A percentile compares a stretch with the other conserved stretches of the same genome.
Conservation (phyloP, 2,113 vertebrate genomes). For the Australoheros scitulus region DNA sequence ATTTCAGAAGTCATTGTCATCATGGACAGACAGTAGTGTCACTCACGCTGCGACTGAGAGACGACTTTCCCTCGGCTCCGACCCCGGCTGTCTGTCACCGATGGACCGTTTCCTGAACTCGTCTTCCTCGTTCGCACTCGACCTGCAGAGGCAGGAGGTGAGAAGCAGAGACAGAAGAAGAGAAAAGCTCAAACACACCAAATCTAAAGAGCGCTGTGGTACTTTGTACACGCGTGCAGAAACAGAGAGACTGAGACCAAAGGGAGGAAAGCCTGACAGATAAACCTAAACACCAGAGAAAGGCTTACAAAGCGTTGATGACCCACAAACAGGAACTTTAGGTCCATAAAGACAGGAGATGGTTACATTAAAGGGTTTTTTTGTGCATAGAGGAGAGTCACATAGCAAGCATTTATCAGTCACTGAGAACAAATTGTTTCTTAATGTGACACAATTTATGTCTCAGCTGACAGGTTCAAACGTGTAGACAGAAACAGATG, state of each 20-base stretch:
- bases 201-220: background rate
- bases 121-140: conserved; percentile 85
- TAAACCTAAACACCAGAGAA: background rate
- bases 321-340: background rate
- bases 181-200: background rate
- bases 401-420: background rate
- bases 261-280: background rate
- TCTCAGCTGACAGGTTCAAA: background rate
- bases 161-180: background rate
- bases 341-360: background rate
- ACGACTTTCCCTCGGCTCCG: conserved; percentile 90
- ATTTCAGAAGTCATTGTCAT: background rate
- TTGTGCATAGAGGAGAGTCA: background rate
- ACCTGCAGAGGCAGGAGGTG: conserved; percentile 79
- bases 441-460: background rate
- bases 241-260: background rate
- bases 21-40: background rate
- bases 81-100: conserved; percentile 84
- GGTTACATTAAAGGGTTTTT: background rate
- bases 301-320: background rate
- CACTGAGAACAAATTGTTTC: background rate
- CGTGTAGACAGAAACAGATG: background rate
- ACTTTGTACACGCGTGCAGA: background rate
- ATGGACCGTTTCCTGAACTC: conserved; percentile 58
- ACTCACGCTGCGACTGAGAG: conserved; percentile 95